Percentiles rank a stretch among this genome's conserved stretches.
Conservation (phyloP, 1,140 invertebrate genomes). For the Trinorchestia longiramus region DNA sequence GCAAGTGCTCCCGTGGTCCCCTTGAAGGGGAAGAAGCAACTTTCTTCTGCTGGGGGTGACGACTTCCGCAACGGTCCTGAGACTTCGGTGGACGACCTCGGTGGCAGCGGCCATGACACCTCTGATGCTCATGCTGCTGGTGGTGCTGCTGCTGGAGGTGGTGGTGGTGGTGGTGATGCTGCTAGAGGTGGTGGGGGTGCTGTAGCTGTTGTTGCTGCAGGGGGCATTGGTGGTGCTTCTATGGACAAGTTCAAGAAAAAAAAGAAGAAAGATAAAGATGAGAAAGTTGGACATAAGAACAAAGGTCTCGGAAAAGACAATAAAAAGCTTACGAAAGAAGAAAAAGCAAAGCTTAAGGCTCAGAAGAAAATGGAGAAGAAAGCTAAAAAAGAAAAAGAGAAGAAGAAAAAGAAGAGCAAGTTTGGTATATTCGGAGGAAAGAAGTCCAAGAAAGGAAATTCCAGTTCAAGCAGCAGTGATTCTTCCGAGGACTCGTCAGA, state of each 20-base stretch:
- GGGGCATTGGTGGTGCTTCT: background rate
- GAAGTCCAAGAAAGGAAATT: constrained; percentile 44
- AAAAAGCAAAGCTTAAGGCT: constrained; percentile 61
- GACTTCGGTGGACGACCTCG: constrained; percentile 57
- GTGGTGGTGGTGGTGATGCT: background rate
- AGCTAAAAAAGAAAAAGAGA: constrained; percentile 59
- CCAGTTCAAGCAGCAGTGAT: constrained; percentile 53
- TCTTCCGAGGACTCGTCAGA: constrained; percentile 55
- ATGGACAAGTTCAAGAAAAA: constrained; percentile 54
- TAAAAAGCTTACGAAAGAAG: constrained; percentile 57
- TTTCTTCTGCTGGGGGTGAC: background rate
- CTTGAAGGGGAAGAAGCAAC: constrained; percentile 2
- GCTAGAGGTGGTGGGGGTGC: constrained; percentile 13
- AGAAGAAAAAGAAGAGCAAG: constrained; percentile 66
- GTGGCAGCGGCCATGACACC: constrained; percentile 20
- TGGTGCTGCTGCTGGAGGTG: background rate
- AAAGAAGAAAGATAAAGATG: constrained; percentile 63
- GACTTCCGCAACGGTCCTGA: constrained; percentile 30
- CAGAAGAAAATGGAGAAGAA: constrained; percentile 62
- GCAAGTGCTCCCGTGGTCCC: constrained; percentile 46
- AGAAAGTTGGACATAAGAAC: constrained; percentile 64
- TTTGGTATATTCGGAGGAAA: constrained; percentile 71
- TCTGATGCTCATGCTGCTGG: constrained; percentile 49
- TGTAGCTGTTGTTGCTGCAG: constrained; percentile 55
- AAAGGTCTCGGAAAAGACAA: constrained; percentile 65